Base-by-base conservation (phyloP, 2,888 invertebrate genomes). In the Acleris holmiana region DNA sequence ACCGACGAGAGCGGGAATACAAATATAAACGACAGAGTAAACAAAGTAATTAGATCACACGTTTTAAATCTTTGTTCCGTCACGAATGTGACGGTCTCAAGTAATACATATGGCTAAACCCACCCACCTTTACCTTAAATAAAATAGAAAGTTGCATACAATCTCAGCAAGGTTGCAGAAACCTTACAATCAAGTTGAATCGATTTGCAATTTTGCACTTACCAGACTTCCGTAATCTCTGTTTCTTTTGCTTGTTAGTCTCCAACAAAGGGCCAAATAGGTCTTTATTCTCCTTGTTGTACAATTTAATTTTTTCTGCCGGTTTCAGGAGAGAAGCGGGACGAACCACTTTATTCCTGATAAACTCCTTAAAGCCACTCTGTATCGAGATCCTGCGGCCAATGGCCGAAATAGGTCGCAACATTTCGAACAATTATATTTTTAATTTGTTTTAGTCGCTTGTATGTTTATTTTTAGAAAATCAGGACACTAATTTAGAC, bases 241-340 rank as follows among this genome's bases (percentile, higher is more conserved):
- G 84, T 72, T 81, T 85, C 77, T 85, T 91, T 74, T 93, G 81
- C 72, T 86, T 88, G 66, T 82, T 90, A 0, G 88, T 90, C 73
- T 94, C 93, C 48, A 93, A 69, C 58, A 94, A 73, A 0, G 89
- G 85, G 6, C 94, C 94, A 67, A 93, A 94, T 7, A 93, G 67
- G 46, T 85, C 82, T 72, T 93, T 93, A 67, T 92, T 92, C 68
- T 94, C 93, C 73, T 83, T 91, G 68, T 93, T 83, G 72, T 88
- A 89, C 65, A 86, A 78, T 76, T 92, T 93, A 5, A 93, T 70
- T 67, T 88, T 85, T 66, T 93, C 89, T 4, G 85, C 87, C 67
- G 88, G 90, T 72, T 88, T 91, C 75, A 93, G 76, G 70, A 90
- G 76, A 48, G 91, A 89, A 75, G 86, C 80, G 50, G 91, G 83